Percentiles rank a stretch among this genome's conserved stretches.
Conservation (phyloP, 2,888 invertebrate species). For the Oligia strigilis region DNA sequence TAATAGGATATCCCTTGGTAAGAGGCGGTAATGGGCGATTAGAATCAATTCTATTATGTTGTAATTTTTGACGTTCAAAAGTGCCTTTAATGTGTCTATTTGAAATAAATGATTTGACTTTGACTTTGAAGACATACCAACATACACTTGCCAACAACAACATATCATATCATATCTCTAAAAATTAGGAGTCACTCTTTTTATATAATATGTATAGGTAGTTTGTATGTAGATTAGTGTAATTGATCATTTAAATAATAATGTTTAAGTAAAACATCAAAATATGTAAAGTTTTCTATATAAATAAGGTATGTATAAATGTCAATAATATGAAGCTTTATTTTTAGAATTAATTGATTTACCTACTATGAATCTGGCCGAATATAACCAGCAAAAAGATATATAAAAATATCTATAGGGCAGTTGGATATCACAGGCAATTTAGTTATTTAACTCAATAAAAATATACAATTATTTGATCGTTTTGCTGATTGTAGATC, state of each 20-base stretch:
- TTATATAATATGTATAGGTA: too few species aligned
- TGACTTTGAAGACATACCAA: too few species aligned
- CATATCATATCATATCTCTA: too few species aligned
- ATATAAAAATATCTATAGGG: background rate
- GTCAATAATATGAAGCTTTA: background rate
- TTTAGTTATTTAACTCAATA: background rate
- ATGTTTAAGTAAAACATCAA: background rate
- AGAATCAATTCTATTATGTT: too few species aligned
- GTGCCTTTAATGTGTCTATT: too few species aligned
- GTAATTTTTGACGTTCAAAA: too few species aligned
- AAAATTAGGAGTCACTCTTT: too few species aligned
- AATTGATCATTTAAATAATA: background rate
- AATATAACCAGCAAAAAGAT: background rate
- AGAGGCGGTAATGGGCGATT: too few species aligned
- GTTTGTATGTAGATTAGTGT: background rate
- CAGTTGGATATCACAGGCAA: background rate
- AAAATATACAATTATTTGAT: background rate
- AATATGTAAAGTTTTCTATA: background rate
- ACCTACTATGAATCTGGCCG: background rate
- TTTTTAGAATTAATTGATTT: background rate
- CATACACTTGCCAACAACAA: too few species aligned
- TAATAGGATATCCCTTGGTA: too few species aligned
- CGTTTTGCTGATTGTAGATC: background rate
- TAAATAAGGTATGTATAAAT: background rate
- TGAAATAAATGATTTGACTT: too few species aligned